Evolutionary conservation across 2,113 vertebrate species (phyloP).

Genomic region (Beaufortia kweichowensis): DNA sequence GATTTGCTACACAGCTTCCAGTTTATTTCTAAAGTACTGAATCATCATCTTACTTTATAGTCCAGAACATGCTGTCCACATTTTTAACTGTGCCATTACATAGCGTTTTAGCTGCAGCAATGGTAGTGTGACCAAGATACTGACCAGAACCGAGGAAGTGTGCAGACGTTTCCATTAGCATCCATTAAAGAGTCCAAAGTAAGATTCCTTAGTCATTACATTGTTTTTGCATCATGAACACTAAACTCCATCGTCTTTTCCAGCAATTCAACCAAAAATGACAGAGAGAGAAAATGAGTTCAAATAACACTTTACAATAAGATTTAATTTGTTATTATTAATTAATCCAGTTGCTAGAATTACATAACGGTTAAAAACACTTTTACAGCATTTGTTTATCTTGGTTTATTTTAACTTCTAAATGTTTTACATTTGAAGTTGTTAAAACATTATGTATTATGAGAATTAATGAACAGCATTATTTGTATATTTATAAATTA

Average conservation of each 20-base stretch:
- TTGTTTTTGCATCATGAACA: conserved; percentile 43
- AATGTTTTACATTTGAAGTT: too few species aligned
- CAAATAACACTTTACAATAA: neutral
- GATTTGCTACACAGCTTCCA: neutral
- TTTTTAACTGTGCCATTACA: conserved; percentile 7
- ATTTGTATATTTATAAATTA: too few species aligned
- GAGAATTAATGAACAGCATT: too few species aligned
- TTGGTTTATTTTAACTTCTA: too few species aligned
- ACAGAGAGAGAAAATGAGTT: neutral
- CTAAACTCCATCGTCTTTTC: conserved; percentile 44
- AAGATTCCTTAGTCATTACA: conserved; percentile 45
- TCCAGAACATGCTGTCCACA: neutral
- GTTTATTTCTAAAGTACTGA: neutral
- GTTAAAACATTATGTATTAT: too few species aligned
- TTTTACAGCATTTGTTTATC: too few species aligned
- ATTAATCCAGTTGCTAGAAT: too few species aligned
- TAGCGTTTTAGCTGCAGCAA: neutral
- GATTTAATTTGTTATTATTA: too few species aligned
- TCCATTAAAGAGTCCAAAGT: conserved; percentile 11
- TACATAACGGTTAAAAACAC: too few species aligned
- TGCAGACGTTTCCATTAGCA: conserved; percentile 23
- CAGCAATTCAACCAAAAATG: conserved; percentile 69
- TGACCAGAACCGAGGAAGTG: conserved; percentile 31
- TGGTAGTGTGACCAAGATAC: conserved; percentile 1
- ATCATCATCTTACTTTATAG: neutral